Evolutionary conservation across 2,888 invertebrate genomes (phyloP).

Genomic region (Brachycybe producta): DNA sequence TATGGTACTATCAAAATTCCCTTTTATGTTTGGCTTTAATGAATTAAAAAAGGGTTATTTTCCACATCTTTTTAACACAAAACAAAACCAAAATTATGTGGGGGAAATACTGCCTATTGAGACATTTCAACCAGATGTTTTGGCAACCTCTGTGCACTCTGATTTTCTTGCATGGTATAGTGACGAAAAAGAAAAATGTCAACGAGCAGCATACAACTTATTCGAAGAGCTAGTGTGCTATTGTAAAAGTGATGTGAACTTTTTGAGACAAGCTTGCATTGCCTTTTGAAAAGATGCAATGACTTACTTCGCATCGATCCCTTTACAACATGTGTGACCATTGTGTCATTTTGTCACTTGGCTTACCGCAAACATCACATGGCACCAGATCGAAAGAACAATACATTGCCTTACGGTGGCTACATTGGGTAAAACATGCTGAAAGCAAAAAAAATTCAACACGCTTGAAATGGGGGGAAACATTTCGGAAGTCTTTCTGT

Average conservation of each 20-base stretch:
- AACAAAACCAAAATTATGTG: background rate
- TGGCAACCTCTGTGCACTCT: background rate
- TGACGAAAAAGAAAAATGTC: background rate
- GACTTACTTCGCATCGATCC: background rate
- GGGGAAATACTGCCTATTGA: background rate
- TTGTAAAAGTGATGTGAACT: background rate
- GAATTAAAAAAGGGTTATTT: slow-evolving; percentile 6
- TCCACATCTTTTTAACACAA: slow-evolving; percentile 7
- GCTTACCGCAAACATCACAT: background rate
- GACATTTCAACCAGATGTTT: background rate
- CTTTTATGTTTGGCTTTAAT: background rate
- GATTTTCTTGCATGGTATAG: background rate
- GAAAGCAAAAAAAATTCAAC: background rate
- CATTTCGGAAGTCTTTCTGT: background rate
- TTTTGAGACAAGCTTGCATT: background rate
- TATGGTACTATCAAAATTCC: slow-evolving; percentile 1
- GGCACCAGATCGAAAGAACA: background rate
- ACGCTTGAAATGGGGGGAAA: background rate
- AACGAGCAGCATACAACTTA: background rate
- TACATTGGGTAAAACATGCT: background rate
- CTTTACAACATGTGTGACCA: background rate
- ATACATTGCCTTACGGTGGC: background rate
- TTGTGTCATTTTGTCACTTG: background rate
- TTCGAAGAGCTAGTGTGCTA: background rate
- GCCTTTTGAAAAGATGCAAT: background rate